phyloP scores from a whole-genome alignment of 2,888 invertebrate genomes.

The Opisthograptis luteolata region DNA sequence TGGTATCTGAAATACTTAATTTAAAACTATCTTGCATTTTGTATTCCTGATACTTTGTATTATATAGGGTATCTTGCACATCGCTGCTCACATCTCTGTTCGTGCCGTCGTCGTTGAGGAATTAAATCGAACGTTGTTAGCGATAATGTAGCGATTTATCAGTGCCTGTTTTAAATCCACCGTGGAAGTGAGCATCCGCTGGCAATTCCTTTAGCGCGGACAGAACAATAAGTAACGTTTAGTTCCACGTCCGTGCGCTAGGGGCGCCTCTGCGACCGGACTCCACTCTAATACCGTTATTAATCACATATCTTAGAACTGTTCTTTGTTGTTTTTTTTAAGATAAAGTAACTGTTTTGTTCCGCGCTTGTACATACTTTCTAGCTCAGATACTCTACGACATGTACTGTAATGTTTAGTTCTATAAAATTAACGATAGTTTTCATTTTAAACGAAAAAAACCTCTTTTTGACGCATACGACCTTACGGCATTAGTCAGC shows the following conservation, averaged over 20 bases:
- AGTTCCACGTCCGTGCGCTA: conserved; percentile 51
- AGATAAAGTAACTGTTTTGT: neutral
- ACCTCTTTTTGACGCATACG: no score
- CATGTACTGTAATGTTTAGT: no score
- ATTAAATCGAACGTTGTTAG: conserved; percentile 71
- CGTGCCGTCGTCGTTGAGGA: conserved; percentile 40
- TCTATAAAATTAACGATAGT: no score
- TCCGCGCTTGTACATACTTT: no score
- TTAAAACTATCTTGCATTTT: no score
- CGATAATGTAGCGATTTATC: conserved; percentile 75
- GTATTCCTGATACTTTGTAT: no score
- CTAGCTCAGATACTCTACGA: no score
- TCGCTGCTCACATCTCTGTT: conserved; percentile 53
- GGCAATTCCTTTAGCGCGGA: conserved; percentile 63
- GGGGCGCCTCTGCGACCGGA: conserved; percentile 36
- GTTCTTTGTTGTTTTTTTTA: conserved; percentile 10
- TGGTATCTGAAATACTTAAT: no score
- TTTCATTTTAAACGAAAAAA: no score
- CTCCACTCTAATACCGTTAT: conserved; percentile 36
- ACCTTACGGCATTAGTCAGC: no score
- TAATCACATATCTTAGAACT: conserved; percentile 30
- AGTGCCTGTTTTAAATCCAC: conserved; percentile 72
- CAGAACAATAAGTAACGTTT: conserved; percentile 71
- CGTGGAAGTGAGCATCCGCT: conserved; percentile 63
- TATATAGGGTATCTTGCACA: no score